phyloP scores from a whole-genome alignment of 2,113 vertebrate species.

The Hypomesus transpacificus region DNA sequence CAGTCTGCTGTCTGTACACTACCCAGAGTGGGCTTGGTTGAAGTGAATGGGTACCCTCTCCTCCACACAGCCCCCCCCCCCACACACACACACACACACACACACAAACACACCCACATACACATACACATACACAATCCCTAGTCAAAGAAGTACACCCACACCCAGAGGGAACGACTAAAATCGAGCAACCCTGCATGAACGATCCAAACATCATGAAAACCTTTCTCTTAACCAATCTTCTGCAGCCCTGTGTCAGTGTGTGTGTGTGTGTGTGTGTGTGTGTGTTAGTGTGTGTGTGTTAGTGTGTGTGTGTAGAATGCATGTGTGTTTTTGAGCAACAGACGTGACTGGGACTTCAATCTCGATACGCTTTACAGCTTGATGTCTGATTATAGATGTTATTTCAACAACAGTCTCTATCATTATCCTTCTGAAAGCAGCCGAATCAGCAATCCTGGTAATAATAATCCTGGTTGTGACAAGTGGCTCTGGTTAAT shows the following conservation, averaged over 20 bases:
- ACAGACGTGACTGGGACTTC: background rate
- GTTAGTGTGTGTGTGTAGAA: background rate
- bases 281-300: background rate
- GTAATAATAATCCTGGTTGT: too few relatives aligned
- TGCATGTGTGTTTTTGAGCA: background rate
- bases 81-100: background rate
- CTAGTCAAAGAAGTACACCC: background rate
- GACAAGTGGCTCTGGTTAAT: too few relatives aligned
- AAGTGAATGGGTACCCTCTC: background rate
- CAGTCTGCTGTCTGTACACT: too few relatives aligned
- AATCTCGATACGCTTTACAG: background rate
- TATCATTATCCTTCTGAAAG: background rate
- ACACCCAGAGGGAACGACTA: background rate
- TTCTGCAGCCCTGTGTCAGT: too few relatives aligned
- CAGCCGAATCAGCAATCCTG: too few relatives aligned
- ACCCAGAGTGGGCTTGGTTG: too few relatives aligned
- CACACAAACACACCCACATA: constrained; percentile 6
- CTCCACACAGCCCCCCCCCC: background rate
- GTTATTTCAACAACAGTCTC: background rate
- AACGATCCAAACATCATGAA: too few relatives aligned
- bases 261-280: too few relatives aligned
- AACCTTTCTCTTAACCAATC: too few relatives aligned
- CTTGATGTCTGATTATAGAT: background rate
- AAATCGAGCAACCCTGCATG: too few relatives aligned
- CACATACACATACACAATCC: constrained; percentile 4